A percentile compares a stretch with the other conserved stretches of the same genome.
Evolutionary conservation across 2,113 vertebrate genomes (phyloP).

Genomic region (Zosterops hypoxanthus): DNA sequence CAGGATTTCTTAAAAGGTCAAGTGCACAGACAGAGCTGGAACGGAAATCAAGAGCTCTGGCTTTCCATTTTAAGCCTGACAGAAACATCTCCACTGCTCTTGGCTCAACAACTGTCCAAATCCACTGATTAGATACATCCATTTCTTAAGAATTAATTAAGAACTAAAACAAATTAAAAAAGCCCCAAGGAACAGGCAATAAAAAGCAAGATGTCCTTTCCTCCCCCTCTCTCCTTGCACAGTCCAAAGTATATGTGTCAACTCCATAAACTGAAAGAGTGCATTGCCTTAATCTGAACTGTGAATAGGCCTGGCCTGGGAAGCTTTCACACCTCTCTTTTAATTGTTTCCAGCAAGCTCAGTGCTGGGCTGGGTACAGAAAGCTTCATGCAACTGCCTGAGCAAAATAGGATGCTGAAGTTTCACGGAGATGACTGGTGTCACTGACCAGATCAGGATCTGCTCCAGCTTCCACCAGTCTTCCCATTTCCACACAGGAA

Average conservation of each 20-base stretch:
- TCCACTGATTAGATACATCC: conserved; percentile 4
- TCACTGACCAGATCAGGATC: not conserved
- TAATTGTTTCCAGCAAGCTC: not conserved
- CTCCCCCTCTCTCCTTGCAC: not conserved
- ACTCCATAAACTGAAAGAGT: not conserved
- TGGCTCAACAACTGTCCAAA: conserved; percentile 13
- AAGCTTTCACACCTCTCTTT: not conserved
- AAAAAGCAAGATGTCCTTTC: not conserved
- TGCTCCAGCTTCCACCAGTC: not conserved
- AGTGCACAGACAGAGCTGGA: conserved; percentile 8
- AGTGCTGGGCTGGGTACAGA: not conserved
- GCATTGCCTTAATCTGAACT: not conserved
- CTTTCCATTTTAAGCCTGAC: not conserved
- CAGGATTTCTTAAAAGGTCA: conserved; percentile 15
- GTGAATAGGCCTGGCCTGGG: not conserved
- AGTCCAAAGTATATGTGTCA: not conserved
- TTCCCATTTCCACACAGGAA: not conserved
- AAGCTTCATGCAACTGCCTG: not conserved
- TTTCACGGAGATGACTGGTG: not conserved
- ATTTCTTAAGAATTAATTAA: conserved; percentile 30
- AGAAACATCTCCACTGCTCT: not conserved
- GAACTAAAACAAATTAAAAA: not conserved
- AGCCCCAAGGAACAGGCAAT: not conserved
- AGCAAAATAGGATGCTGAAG: not conserved
- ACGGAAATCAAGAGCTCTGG: not conserved